Base-by-base conservation (phyloP, 92 coral and sea anemone species). In the Blastomussa wellsi region DNA sequence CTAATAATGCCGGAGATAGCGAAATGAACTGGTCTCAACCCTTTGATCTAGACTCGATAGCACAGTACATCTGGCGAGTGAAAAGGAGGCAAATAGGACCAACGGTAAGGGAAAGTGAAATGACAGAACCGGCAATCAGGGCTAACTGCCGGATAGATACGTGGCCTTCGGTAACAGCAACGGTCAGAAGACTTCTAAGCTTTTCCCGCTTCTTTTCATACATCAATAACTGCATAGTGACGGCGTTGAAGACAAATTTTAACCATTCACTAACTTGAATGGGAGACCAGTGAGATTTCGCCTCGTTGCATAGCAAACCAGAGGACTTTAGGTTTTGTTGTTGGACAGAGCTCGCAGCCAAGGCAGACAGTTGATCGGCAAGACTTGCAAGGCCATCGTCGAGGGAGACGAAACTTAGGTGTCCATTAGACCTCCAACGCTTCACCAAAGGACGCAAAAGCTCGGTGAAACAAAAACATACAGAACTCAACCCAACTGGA, bases 251-350 rank as follows among this genome's bases (percentile, higher is more conserved):
- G 13, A 90, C 60, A 72, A 93, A 85, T 8, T 91, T 90, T 2
- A 92, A 73, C 88, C 91, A 90, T 68, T 89, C 90, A 24, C 95
- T 88, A 36, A 87, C 53, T 80, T 90, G 91, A 82, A 83, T 59
- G 0, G 93, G 95, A 14, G 22, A 17, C 90, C 91, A 90, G 41
- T 90, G 85, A 12, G 93, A 84, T 67, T 92, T 92, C 17, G 78
- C 93, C 57, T 89, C 91, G n/a, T n/a, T n/a, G n/a, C n/a, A n/a
- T n/a, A n/a, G n/a, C n/a, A n/a, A n/a, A n/a, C n/a, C n/a, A n/a
- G n/a, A n/a, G n/a, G n/a, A n/a, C 29, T 92, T 86, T 41, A 78
- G 44, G 7, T 41, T 7, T 41, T 41, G 3, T 3, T 7, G 44
- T 41, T 41, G 7, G 7, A 41, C n/a, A 41, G 3, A 41, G 7